Percentiles rank a stretch among this genome's conserved stretches.
phyloP scores from a whole-genome alignment of 37 sponge, comb jelly and placozoan species.

The Lycopodina hypogea region DNA sequence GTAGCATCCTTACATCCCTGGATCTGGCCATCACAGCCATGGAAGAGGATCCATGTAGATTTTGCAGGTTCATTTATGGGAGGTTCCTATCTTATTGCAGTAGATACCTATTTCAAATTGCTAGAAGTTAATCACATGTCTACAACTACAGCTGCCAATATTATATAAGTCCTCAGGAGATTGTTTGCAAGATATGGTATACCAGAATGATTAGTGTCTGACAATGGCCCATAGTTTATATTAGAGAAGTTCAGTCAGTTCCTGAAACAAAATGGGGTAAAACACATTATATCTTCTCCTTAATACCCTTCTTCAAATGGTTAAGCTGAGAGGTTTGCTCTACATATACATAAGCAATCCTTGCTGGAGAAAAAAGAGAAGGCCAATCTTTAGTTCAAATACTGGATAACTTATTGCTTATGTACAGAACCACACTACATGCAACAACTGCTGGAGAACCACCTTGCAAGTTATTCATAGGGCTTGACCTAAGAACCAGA shows the following conservation, averaged over 20 bases:
- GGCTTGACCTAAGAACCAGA: too few species aligned
- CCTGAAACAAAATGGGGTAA: slow-evolving; percentile 24
- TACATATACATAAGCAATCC: slow-evolving; percentile 32
- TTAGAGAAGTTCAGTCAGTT: too few species aligned
- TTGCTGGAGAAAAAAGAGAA: too few species aligned
- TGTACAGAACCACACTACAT: slow-evolving; percentile 25
- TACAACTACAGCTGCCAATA: too few species aligned
- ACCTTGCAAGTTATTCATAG: too few species aligned
- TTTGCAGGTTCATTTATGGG: background rate
- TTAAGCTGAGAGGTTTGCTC: slow-evolving; percentile 33
- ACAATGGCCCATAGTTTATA: background rate
- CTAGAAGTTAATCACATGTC: too few species aligned
- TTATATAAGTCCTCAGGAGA: too few species aligned
- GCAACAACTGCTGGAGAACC: too few species aligned
- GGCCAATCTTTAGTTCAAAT: background rate
- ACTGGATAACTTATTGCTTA: slow-evolving; percentile 18
- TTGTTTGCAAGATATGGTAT: too few species aligned
- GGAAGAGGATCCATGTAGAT: background rate
- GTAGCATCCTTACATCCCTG: background rate
- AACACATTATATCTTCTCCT: slow-evolving; percentile 35
- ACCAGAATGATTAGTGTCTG: slow-evolving; percentile 44
- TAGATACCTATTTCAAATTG: too few species aligned
- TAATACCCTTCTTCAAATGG: slow-evolving; percentile 58
- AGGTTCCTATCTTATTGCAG: background rate
- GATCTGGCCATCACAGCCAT: background rate